Evolutionary conservation across 2,113 vertebrate species (phyloP).

Genomic region (Marcusenius ussheri): DNA sequence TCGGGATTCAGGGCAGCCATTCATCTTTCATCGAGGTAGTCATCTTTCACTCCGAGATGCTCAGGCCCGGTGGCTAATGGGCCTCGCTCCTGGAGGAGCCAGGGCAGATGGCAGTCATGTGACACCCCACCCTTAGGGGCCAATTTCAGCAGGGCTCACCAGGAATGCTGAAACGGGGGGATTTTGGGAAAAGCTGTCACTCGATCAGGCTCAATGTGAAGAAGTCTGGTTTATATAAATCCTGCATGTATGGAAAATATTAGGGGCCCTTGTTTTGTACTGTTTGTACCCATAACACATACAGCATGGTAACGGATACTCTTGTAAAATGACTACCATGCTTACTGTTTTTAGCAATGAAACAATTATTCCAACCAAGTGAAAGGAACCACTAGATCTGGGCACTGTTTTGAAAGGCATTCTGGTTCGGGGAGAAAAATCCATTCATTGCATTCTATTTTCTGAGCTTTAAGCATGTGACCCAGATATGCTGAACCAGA

Average conservation of each 20-base stretch:
- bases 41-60: not conserved
- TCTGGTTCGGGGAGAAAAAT: not conserved
- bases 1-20: not conserved
- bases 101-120: not conserved
- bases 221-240: constrained; percentile 6
- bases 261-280: not conserved
- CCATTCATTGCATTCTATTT: not conserved
- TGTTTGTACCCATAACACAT: not conserved
- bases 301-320: not conserved
- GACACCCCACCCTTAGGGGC: not conserved
- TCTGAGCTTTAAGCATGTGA: not conserved
- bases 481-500: not conserved
- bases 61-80: not conserved
- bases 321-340: not conserved
- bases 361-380: not conserved
- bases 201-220: not conserved
- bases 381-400: not conserved
- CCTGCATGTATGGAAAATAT: not conserved
- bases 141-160: not conserved
- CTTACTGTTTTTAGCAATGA: not conserved
- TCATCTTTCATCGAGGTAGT: not conserved
- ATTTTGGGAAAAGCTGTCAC: not conserved
- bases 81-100: not conserved
- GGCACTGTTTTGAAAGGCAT: not conserved
- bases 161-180: not conserved